Base-by-base conservation (phyloP, 2,888 invertebrate species). In the Drosophila paracracens region DNA sequence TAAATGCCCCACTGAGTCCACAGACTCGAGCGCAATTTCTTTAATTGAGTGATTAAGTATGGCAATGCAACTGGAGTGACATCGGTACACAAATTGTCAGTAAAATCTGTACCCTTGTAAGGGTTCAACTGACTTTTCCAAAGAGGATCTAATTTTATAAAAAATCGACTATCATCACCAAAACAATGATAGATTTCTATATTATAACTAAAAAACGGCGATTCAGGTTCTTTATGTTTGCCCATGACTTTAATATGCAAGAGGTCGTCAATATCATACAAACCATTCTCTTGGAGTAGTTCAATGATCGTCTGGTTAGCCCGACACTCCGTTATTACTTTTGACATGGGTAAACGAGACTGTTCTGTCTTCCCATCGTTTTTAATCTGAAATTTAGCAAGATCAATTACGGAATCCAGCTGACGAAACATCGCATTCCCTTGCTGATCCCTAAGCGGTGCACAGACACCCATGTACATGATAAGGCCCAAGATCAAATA, bases 401-500 rank as follows among this genome's bases (percentile, higher is more conserved):
- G 91, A 81, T 95, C 94, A 48, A 95, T 92, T 36, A 94, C 90
- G 66, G 94, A 92, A 84, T 96, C 96, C 74, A 95, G 88, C 81
- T 96, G 94, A 18, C 92, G 90, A 88, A 96, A 95, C 76, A 96
- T 91, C 10, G 95, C 94, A 92, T 95, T 96, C 80, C 94, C 94
- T 43, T 94, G 94, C 0, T 96, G 95, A 92, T 95, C 93, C 85
- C 94, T 94, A 66, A 97, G 93, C n/a, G 97, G 96, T 85, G 96
- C 96, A 93, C 98, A 98, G 60, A 96, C 91, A 48, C 95, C 94
- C 73, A 96, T 95, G 85, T 97, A 96, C 33, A 95, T 93, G 33
- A 95, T 92, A 13, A 96, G 94, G 36, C 97, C 97, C n/a, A 94
- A 92, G 57, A 96, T 86, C 94, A 97, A 96, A 92, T 96, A 95